Conservation (phyloP, 2,113 vertebrate genomes). For the Hypocryptadius cinnamomeus region DNA sequence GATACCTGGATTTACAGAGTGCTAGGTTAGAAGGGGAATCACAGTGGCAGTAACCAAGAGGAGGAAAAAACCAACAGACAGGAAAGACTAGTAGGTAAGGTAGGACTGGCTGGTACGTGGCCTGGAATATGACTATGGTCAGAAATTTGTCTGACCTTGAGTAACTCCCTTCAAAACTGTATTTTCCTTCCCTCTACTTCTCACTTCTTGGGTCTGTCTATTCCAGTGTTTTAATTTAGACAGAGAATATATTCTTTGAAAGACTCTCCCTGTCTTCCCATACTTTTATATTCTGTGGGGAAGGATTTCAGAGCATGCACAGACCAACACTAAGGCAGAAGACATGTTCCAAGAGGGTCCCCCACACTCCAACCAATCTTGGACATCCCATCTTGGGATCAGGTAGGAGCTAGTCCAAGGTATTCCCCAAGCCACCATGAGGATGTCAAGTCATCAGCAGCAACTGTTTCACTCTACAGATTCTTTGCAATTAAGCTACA, state of each 20-base stretch:
- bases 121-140: neutral
- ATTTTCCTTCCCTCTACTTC: neutral
- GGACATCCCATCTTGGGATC: neutral
- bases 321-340: neutral
- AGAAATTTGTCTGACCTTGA: neutral
- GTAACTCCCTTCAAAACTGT: neutral
- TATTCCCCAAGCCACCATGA: neutral
- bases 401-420: neutral
- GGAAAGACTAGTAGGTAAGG: neutral
- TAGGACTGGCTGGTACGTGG: neutral
- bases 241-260: neutral
- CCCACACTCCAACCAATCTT: neutral
- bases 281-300: neutral
- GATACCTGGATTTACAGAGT: neutral
- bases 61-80: neutral
- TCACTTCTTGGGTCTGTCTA: neutral
- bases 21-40: neutral
- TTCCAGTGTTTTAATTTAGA: neutral
- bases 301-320: neutral
- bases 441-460: neutral
- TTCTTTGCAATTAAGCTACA: neutral
- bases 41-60: neutral
- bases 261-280: neutral
- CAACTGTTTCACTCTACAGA: neutral
- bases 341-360: neutral